These are phyloP conservation scores for Chascanopsetta lugubris DNA, from an alignment of 2,113 vertebrate species.

Conservation along the genomic window DNA sequence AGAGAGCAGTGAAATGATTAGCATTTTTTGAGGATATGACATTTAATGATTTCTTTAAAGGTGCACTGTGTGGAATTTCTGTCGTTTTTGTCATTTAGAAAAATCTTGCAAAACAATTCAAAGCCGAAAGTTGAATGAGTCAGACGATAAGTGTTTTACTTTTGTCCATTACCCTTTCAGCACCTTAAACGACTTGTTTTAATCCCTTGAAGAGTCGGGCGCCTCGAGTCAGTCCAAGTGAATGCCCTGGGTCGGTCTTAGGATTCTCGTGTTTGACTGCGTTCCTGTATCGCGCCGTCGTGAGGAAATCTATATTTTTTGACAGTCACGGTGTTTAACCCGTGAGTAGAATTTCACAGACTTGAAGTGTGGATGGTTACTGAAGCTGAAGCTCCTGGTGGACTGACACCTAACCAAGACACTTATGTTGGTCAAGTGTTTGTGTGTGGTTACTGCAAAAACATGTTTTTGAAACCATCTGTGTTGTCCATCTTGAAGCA, in stretches of 20 bases:
- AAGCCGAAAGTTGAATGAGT: too few species aligned
- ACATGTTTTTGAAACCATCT: background rate
- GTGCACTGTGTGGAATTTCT: too few species aligned
- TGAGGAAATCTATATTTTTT: background rate
- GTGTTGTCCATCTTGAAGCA: constrained; percentile 7
- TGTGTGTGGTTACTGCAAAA: background rate
- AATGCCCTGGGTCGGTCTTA: background rate
- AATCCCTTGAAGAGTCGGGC: too few species aligned
- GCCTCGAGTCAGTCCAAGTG: too few species aligned
- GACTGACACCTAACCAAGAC: background rate
- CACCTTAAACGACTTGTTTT: too few species aligned
- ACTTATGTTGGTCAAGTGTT: background rate
- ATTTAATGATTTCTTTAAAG: too few species aligned
- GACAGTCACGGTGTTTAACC: background rate
- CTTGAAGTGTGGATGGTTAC: background rate
- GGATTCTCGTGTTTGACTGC: background rate
- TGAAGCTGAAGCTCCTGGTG: constrained; percentile 4
- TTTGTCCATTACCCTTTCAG: too few species aligned
- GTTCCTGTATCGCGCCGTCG: background rate
- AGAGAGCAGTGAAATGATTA: too few species aligned
- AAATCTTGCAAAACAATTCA: too few species aligned
- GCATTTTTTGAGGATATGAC: too few species aligned
- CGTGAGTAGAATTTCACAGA: background rate
- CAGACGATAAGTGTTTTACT: too few species aligned
- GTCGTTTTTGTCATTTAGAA: too few species aligned